Percentiles rank a stretch among this genome's conserved stretches.
These are phyloP conservation scores for Callithrix jacchus DNA, from an alignment of 2,113 vertebrate genomes.

Conservation along the genomic window DNA sequence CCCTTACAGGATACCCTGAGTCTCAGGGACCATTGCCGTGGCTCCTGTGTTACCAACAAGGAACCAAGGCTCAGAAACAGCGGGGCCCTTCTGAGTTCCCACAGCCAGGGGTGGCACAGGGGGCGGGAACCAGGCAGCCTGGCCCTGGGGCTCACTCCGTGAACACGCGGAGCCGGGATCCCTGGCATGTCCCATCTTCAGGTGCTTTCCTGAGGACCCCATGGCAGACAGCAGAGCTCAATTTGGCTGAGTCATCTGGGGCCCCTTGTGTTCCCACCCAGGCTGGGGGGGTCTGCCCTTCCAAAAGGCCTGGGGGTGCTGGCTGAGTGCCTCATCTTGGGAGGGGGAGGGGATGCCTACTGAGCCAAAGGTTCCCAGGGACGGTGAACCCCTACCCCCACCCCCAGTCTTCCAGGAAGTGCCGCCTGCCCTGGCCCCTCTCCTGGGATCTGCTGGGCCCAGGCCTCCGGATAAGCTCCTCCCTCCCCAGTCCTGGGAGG, in stretches of 20 bases:
- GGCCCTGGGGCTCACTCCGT: not conserved
- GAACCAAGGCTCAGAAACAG: not conserved
- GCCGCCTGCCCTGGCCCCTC: not conserved
- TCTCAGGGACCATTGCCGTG: not conserved
- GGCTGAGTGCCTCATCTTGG: not conserved
- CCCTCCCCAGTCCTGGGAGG: not conserved
- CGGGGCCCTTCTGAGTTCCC: not conserved
- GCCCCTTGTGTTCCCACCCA: not conserved
- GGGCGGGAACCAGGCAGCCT: not conserved
- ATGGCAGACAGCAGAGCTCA: not conserved
- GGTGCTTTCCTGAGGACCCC: not conserved
- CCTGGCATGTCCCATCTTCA: not conserved
- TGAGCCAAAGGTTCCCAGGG: not conserved
- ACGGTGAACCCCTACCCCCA: not conserved
- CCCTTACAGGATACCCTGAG: not conserved
- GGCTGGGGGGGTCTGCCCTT: not conserved
- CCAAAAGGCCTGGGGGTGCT: not conserved
- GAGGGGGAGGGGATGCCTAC: not conserved
- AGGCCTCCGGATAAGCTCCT: slow-evolving; percentile 6
- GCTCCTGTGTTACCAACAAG: not conserved
- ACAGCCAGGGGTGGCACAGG: not conserved
- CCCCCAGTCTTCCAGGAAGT: not conserved
- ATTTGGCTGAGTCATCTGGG: not conserved
- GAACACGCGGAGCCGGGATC: not conserved
- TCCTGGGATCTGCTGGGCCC: not conserved